A percentile compares a stretch with the other conserved stretches of the same genome.
Conservation (phyloP, 2,797 vertebrate species). For the Scolopax bukidnonensis region DNA sequence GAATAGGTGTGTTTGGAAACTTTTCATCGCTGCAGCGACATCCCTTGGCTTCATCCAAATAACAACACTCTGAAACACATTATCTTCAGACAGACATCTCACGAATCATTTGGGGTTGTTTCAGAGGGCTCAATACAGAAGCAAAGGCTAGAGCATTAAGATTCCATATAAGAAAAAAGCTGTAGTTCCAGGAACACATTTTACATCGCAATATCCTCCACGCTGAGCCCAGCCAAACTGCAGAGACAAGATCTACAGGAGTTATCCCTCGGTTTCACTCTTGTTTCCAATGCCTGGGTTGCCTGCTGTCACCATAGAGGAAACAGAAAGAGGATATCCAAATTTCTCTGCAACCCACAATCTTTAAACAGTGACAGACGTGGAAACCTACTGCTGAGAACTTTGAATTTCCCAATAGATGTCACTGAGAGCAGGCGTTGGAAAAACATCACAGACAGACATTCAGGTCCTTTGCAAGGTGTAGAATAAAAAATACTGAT, state of each 20-base stretch:
- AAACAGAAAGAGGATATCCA: background rate
- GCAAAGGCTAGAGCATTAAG: background rate
- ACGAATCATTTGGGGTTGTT: background rate
- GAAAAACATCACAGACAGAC: background rate
- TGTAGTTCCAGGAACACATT: background rate
- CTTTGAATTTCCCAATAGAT: background rate
- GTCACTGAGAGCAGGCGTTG: background rate
- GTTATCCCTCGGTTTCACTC: background rate
- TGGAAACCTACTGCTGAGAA: background rate
- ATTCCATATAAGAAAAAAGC: background rate
- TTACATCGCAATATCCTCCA: background rate
- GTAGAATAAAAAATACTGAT: background rate
- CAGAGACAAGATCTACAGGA: background rate
- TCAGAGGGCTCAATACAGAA: background rate
- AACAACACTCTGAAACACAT: accelerated
- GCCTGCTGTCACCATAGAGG: background rate
- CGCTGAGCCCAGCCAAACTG: background rate
- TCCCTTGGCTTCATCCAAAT: background rate
- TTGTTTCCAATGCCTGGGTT: background rate
- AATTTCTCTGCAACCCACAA: background rate
- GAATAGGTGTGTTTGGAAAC: background rate
- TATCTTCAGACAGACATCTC: background rate
- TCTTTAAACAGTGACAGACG: background rate
- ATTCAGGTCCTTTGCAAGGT: background rate
- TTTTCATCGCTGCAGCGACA: accelerated